phyloP scores from a whole-genome alignment of 2,797 vertebrate species.

The Coregonus suidteri region DNA sequence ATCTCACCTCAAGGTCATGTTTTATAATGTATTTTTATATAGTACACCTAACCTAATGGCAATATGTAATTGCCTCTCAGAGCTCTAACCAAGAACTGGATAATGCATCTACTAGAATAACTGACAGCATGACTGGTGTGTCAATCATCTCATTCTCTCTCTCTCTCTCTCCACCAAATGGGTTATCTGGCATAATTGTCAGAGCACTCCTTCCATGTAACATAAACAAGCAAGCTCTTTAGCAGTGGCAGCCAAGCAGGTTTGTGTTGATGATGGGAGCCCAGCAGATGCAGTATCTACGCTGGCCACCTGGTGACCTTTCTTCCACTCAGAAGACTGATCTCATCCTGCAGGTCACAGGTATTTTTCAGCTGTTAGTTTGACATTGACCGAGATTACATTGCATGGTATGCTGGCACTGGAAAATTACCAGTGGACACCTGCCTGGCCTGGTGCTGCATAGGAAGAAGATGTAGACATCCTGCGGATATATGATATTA shows the following conservation, averaged over 20 bases:
- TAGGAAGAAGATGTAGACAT: not conserved
- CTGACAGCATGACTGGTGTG: not conserved
- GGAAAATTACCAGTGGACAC: not conserved
- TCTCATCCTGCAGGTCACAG: not conserved
- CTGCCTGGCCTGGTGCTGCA: not conserved
- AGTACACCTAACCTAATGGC: not conserved
- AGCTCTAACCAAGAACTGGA: not conserved
- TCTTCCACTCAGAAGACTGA: not conserved
- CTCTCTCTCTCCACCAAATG: too few species aligned
- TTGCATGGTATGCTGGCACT: not conserved
- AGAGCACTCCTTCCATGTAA: not conserved
- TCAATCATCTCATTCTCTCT: not conserved
- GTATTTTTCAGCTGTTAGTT: not conserved
- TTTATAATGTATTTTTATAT: not conserved
- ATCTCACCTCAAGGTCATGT: not conserved
- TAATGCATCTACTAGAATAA: not conserved
- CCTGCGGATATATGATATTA: too few species aligned
- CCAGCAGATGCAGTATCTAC: not conserved
- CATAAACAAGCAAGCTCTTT: not conserved
- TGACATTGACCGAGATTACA: not conserved
- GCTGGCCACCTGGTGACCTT: not conserved
- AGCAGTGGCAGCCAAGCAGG: not conserved
- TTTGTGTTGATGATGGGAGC: not conserved
- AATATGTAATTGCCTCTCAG: not conserved
- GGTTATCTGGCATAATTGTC: too few species aligned